A percentile compares a stretch with the other conserved stretches of the same genome.
Evolutionary conservation across 2,113 vertebrate species (phyloP).

Genomic region (Tyto alba): DNA sequence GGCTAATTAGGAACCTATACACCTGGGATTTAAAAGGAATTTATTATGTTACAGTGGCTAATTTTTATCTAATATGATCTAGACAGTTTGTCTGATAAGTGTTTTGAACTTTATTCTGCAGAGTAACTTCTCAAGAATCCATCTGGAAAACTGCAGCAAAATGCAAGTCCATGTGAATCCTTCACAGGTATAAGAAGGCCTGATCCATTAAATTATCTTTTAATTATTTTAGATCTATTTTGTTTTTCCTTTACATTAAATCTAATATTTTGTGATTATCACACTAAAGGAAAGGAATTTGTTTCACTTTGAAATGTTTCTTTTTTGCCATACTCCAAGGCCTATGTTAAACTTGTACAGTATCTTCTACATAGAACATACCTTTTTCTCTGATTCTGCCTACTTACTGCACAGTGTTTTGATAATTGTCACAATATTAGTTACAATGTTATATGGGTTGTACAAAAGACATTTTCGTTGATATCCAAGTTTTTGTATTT

Average conservation of each 20-base stretch:
- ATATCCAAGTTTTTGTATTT: background rate
- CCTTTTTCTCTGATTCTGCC: background rate
- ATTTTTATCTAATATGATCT: background rate
- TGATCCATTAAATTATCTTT: background rate
- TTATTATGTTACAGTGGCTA: background rate
- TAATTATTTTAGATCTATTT: background rate
- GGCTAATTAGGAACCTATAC: background rate
- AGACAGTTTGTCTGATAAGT: background rate
- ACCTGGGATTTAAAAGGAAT: background rate
- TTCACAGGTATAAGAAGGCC: background rate
- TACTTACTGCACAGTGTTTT: background rate
- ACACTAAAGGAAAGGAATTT: background rate
- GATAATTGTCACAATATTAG: background rate
- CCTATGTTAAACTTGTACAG: background rate
- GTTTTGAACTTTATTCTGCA: background rate
- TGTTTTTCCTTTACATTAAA: background rate
- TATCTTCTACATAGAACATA: background rate
- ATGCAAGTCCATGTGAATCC: background rate
- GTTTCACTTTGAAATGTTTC: background rate
- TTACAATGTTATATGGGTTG: background rate
- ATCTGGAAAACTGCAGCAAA: background rate
- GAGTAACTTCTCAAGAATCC: background rate
- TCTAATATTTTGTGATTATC: background rate
- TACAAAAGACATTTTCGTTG: background rate
- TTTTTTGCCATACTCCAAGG: background rate